phyloP scores from a whole-genome alignment of 2,113 vertebrate genomes.

The Sinocyclocheilus anshuiensis region DNA sequence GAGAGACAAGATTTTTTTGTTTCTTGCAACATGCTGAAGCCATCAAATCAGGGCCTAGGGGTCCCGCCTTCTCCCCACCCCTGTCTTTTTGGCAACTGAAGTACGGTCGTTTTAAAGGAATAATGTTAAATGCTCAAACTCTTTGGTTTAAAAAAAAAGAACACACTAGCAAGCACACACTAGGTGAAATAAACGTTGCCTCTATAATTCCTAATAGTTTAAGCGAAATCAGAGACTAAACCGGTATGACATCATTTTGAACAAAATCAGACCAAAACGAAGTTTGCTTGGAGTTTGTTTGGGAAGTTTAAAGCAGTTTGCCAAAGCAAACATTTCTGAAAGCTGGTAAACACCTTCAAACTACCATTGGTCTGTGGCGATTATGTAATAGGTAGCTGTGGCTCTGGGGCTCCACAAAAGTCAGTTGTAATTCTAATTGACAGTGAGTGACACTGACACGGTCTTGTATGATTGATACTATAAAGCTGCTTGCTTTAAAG shows the following conservation, averaged over 20 bases:
- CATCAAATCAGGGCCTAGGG: conserved; percentile 38
- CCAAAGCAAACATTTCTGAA: neutral
- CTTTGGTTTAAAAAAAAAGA: conserved; percentile 6
- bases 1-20: conserved; percentile 16
- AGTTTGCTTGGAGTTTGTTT: neutral
- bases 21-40: conserved; percentile 45
- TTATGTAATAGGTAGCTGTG: neutral
- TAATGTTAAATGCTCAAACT: conserved; percentile 42
- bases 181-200: neutral
- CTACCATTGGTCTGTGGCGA: neutral
- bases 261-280: neutral
- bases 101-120: conserved; percentile 9
- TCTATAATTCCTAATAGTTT: neutral
- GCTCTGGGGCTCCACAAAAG: neutral
- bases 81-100: conserved; percentile 26
- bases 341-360: neutral
- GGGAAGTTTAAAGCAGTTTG: neutral
- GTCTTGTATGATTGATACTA: no score
- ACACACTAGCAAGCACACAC: neutral
- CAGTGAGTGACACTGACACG: no score
- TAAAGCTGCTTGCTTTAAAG: neutral
- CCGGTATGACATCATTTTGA: neutral
- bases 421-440: neutral
- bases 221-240: neutral
- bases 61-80: neutral